phyloP scores from a whole-genome alignment of 2,797 vertebrate genomes.

The Cheirogaleus major region DNA sequence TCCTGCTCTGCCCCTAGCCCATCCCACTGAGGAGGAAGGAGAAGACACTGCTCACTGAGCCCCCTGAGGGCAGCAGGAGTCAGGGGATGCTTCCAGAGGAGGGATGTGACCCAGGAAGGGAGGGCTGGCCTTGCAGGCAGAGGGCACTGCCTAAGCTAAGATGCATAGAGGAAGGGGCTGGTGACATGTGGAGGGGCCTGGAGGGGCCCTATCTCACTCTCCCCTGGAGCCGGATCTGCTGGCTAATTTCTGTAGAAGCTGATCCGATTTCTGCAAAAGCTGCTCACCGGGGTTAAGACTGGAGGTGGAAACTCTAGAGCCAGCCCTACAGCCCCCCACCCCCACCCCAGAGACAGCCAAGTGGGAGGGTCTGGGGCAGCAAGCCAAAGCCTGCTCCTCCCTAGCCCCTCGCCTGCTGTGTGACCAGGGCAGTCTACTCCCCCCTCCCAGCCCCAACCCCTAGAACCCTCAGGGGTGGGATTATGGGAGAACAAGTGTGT shows the following conservation, averaged over 20 bases:
- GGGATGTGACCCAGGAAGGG: background rate
- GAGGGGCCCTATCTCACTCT: background rate
- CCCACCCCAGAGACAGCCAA: background rate
- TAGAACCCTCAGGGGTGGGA: background rate
- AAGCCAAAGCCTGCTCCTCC: background rate
- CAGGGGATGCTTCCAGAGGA: background rate
- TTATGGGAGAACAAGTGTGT: background rate
- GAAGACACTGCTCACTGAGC: background rate
- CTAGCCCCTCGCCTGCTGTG: background rate
- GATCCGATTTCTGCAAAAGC: background rate
- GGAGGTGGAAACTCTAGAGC: background rate
- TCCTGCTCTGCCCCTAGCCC: background rate
- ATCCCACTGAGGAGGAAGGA: background rate
- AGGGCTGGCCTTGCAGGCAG: background rate
- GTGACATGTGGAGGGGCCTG: background rate
- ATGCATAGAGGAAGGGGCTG: background rate
- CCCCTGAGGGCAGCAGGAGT: background rate
- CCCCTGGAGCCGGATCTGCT: background rate
- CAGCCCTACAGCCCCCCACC: background rate
- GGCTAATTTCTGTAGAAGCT: background rate
- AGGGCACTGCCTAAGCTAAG: background rate
- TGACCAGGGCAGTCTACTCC: background rate
- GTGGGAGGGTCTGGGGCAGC: background rate
- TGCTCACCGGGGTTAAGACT: background rate
- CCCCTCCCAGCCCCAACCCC: background rate